phyloP scores from a whole-genome alignment of 2,888 invertebrate genomes.

The Cephus pygmeus region DNA sequence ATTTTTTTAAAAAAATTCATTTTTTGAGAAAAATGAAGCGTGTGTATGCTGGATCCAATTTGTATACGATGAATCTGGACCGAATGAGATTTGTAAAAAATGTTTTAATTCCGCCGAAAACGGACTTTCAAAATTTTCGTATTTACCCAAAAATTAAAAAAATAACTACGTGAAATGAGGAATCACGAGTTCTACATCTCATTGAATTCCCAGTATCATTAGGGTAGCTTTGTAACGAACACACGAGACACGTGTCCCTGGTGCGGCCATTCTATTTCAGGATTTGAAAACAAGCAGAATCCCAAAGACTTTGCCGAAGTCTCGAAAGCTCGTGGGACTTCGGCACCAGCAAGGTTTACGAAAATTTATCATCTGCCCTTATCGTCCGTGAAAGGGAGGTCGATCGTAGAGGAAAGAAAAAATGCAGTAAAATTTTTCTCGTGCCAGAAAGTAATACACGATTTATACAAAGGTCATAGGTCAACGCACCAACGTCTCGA shows the following conservation, averaged over 20 bases:
- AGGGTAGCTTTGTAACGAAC: neutral
- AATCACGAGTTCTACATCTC: neutral
- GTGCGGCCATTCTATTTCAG: conserved; percentile 50
- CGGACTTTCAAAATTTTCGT: neutral
- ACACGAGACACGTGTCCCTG: conserved; percentile 5
- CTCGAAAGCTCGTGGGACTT: neutral
- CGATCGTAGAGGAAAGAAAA: neutral
- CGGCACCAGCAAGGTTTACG: neutral
- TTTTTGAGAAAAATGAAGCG: no score
- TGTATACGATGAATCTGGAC: no score
- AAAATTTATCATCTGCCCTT: neutral
- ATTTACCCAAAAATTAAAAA: neutral
- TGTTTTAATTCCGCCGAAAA: no score
- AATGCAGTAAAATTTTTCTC: neutral
- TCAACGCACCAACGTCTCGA: neutral
- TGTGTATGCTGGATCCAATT: no score
- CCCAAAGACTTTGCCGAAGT: conserved; percentile 27
- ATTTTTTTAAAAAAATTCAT: no score
- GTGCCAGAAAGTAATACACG: neutral
- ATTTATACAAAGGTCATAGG: neutral
- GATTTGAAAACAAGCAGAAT: conserved; percentile 57
- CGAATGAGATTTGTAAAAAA: no score
- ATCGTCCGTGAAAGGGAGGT: neutral
- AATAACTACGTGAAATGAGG: neutral
- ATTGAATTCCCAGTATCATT: neutral